Base-by-base conservation (phyloP, 2,113 vertebrate genomes). In the Isichthys henryi region DNA sequence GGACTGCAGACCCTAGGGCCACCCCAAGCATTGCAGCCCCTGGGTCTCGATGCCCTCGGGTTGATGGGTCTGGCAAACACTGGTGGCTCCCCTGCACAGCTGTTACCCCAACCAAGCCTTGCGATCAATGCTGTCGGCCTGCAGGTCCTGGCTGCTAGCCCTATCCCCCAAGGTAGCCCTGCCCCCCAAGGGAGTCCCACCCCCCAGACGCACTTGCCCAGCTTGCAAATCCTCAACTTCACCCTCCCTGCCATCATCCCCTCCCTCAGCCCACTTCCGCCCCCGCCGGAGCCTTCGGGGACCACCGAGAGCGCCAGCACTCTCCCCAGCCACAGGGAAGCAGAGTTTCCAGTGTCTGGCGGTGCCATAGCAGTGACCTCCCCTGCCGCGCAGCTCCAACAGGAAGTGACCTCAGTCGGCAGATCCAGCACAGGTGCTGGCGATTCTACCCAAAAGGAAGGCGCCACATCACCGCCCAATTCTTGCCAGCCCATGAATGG, bases 221-320 rank as follows among this genome's bases (percentile, higher is more conserved):
- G 97, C 35, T 94, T 99, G 86, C 98, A 99, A 94, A 98, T 99
- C 49, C 91, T 99, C 1, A 99, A 99, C 93, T 98, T 99, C 1
- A 95, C 98, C 56, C 91, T 99, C 89, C 98, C 98, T 0, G 94
- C 98, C 19, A 93, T 99, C 88, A 97, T 99, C 35, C 97, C 98
- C 19, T 97, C 98, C 0, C 93, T 98, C 10, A 95, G 96, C 90
- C 97, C 97, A 0, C 91, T 96, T 0, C 74, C 96, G 96, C 97
- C 0, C 92, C 95, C 31, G 96, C 95, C 49, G 91, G 91, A 0
- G 23, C 48, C 93, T 3, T 92, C 94, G 0, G 86, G 91, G 9
- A 82, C 90, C 23, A 88, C 89, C 0, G 94, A 95, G 74, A 92
- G 88, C 89, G 92, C 89, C 77, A 58, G 90, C 91, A 88, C 88